Evolutionary conservation across 2,113 vertebrate genomes (phyloP), one percentile per base, ranked within the genome.

Genomic region (Lagopus leucura): DNA sequence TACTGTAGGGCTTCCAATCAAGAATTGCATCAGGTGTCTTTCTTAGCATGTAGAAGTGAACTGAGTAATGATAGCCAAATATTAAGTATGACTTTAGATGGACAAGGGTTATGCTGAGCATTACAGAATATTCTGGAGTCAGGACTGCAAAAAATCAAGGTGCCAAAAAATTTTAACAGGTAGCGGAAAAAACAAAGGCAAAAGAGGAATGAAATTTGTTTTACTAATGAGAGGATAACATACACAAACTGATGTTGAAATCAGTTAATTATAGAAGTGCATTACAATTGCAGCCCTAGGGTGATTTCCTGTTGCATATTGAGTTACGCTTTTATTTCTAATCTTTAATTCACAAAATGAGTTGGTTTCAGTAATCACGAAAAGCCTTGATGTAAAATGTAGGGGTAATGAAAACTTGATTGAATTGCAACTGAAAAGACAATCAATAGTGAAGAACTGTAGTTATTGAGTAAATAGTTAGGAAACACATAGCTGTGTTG

Each of bases 291-390:
- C 36, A 32, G 19, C 54, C 45, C 3, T 1, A 34, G 32, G 8
- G 8, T 73, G 47, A 18, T 45, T 82, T 82, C 65, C 58, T 57
- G 30, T 13, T 86, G 77, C 83, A 45, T 54, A 20, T 36, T 47
- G 57, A 45, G 25, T 27, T 75, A 24, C 32, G 47, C 50, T 72
- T 80, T 58, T 36, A 25, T 21, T 27, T 38, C 30, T 30, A n/a
- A 72, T 81, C 40, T 75, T 94, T 78, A 86, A 69, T 82, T 91
- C 72, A 74, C 71, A 69, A 78, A 78, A 71, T 66, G 32, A 77
- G 15, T 50, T 82, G 55, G 54, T 50, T 86, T 89, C 66, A 77
- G 57, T 66, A 67, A 32, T 66, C 52, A 69, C 86, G 86, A 77
- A 77, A 72, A 89, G 32, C 38, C n/a, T 73, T 69, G 54, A 69